Evolutionary conservation across 2,797 vertebrate genomes (phyloP).

Genomic region (Sparus aurata): DNA sequence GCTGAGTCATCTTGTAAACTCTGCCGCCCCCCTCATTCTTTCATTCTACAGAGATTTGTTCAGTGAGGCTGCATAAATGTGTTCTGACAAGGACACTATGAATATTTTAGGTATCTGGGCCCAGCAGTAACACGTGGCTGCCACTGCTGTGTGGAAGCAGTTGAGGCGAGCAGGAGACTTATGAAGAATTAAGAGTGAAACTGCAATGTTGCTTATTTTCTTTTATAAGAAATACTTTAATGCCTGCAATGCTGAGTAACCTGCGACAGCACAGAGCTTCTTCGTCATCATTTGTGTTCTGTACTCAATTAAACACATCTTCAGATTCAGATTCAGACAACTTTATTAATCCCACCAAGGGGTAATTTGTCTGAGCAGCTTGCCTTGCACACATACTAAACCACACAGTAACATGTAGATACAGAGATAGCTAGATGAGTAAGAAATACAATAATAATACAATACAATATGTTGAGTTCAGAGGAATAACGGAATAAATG

Average conservation of each 20-base stretch:
- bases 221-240: not conserved
- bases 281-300: too few relatives aligned
- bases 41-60: slow-evolving; percentile 62
- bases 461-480: too few relatives aligned
- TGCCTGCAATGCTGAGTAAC: not conserved
- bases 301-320: too few relatives aligned
- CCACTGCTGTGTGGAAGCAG: slow-evolving; percentile 35
- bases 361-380: too few relatives aligned
- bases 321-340: too few relatives aligned
- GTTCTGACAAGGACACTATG: slow-evolving; percentile 80
- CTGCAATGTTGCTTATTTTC: not conserved
- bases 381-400: too few relatives aligned
- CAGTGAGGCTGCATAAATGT: slow-evolving; percentile 72
- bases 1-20: slow-evolving; percentile 61
- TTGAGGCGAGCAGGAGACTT: slow-evolving; percentile 26
- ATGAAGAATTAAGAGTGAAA: slow-evolving; percentile 21
- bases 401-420: too few relatives aligned
- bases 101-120: slow-evolving; percentile 79
- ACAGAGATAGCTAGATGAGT: too few relatives aligned
- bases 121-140: slow-evolving; percentile 55
- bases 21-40: slow-evolving; percentile 36
- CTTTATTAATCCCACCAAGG: too few relatives aligned
- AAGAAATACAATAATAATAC: too few relatives aligned
- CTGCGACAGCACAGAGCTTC: not conserved
- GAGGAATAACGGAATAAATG: too few relatives aligned